Percentiles rank a stretch among this genome's conserved stretches.
These are phyloP conservation scores for Psococerastis gibbosa DNA, from an alignment of 2,888 invertebrate species.

Conservation along the genomic window DNA sequence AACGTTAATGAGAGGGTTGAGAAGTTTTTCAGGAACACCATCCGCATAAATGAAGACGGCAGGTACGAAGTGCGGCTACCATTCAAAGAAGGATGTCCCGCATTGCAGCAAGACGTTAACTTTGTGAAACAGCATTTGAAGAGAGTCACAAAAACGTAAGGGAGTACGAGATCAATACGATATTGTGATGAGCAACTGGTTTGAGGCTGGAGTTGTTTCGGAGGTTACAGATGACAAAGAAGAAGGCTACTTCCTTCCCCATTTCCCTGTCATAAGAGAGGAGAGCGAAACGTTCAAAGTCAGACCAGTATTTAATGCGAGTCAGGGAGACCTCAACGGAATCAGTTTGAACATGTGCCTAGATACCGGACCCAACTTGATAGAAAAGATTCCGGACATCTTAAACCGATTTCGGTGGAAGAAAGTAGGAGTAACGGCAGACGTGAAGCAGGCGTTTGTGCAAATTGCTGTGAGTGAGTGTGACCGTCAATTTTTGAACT, in stretches of 20 bases:
- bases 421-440: constrained; percentile 7
- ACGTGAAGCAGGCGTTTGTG: constrained; percentile 8
- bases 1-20: not conserved
- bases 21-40: not conserved
- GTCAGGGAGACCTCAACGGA: constrained; percentile 14
- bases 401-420: constrained; percentile 14
- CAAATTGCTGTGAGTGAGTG: constrained; percentile 3
- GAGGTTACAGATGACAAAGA: not conserved
- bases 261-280: constrained; percentile 18
- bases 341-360: constrained; percentile 17
- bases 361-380: constrained; percentile 15
- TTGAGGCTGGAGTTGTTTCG: constrained; percentile 12
- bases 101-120: not conserved
- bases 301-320: constrained; percentile 18
- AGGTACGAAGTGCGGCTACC: constrained; percentile 8
- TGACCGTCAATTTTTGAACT: constrained; percentile 5
- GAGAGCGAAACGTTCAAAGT: constrained; percentile 16
- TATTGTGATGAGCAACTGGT: constrained; percentile 13
- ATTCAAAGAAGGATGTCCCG: not conserved
- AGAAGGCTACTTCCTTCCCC: constrained; percentile 15
- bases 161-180: constrained; percentile 5
- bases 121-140: not conserved
- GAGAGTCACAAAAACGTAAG: not conserved
- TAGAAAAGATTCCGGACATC: constrained; percentile 14
- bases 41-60: not conserved